phyloP scores from a whole-genome alignment of 1,140 invertebrate species.

The Drosophila pandora region DNA sequence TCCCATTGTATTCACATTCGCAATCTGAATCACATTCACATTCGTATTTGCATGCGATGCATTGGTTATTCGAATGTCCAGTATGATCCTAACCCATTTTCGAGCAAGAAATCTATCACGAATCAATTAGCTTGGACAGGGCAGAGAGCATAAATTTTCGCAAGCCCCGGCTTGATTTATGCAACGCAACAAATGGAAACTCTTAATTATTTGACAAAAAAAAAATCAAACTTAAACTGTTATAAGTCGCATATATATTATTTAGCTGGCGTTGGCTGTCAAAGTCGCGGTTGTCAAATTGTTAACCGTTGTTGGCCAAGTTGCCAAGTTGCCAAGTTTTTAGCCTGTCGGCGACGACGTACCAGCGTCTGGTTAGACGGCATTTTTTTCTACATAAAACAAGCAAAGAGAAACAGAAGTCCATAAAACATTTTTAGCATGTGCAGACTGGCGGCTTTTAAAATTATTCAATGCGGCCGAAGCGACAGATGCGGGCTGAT shows the following conservation, averaged over 20 bases:
- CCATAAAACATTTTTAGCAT: slow-evolving; percentile 65
- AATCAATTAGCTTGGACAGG: slow-evolving; percentile 34
- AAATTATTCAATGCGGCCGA: slow-evolving; percentile 46
- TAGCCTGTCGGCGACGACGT: slow-evolving; percentile 33
- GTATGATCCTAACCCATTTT: slow-evolving; percentile 35
- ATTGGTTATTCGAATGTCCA: slow-evolving; percentile 14
- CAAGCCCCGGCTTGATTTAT: slow-evolving; percentile 34
- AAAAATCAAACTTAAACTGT: slow-evolving; percentile 50
- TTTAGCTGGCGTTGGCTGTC: slow-evolving; percentile 50
- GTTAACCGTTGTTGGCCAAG: slow-evolving; percentile 45
- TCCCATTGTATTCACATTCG: slow-evolving; percentile 22
- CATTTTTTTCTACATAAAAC: slow-evolving; percentile 34
- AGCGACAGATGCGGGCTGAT: slow-evolving; percentile 46
- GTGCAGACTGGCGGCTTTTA: slow-evolving; percentile 59
- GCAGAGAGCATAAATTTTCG: slow-evolving; percentile 8
- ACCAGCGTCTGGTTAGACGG: slow-evolving; percentile 53
- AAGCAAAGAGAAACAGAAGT: slow-evolving; percentile 43
- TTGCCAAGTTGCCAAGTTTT: slow-evolving; percentile 18
- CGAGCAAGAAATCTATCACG: slow-evolving; percentile 16
- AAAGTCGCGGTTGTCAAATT: slow-evolving; percentile 52
- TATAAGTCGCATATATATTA: slow-evolving; percentile 50
- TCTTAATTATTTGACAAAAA: slow-evolving; percentile 39
- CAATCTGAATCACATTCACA: not conserved
- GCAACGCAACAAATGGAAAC: slow-evolving; percentile 44
- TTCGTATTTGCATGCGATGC: slow-evolving; percentile 13